A percentile compares a stretch with the other conserved stretches of the same genome.
phyloP scores from a whole-genome alignment of 2,888 invertebrate genomes.

The Pandemis corylana region DNA sequence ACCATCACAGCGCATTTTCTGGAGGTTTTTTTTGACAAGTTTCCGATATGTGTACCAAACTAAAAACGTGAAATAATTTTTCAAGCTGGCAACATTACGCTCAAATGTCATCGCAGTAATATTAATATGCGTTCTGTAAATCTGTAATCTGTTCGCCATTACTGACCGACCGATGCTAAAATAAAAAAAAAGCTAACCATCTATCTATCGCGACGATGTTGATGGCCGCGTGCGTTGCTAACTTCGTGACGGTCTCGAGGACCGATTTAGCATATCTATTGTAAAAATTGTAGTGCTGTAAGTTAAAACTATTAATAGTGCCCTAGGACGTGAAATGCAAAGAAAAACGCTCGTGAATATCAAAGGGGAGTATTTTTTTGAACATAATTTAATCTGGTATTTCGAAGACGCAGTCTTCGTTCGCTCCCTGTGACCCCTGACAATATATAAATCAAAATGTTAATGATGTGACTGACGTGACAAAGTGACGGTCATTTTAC shows the following conservation, averaged over 20 bases:
- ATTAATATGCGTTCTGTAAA: conserved; percentile 10
- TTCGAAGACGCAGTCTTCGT: conserved; percentile 63
- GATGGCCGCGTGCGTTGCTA: conserved; percentile 73
- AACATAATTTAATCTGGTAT: conserved; percentile 51
- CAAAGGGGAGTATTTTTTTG: conserved; percentile 77
- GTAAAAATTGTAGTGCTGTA: conserved; percentile 62
- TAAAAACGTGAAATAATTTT: not conserved
- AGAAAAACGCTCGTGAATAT: conserved; percentile 80
- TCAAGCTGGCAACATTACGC: not conserved
- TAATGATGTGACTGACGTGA: conserved; percentile 66
- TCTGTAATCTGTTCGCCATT: not conserved
- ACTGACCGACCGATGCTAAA: conserved; percentile 15
- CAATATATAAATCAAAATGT: conserved; percentile 54
- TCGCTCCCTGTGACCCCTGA: conserved; percentile 65
- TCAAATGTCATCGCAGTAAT: not conserved
- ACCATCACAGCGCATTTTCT: too few species aligned
- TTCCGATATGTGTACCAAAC: not conserved
- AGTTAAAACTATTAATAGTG: conserved; percentile 67
- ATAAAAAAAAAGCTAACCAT: conserved; percentile 39
- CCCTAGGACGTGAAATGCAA: conserved; percentile 80
- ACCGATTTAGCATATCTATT: conserved; percentile 63
- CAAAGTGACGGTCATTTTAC: conserved; percentile 49
- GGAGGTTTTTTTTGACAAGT: not conserved
- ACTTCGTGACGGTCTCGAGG: conserved; percentile 72
- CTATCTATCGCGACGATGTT: conserved; percentile 50